Evolutionary conservation across 1,140 invertebrate species (phyloP).

Genomic region (Araneus ventricosus): DNA sequence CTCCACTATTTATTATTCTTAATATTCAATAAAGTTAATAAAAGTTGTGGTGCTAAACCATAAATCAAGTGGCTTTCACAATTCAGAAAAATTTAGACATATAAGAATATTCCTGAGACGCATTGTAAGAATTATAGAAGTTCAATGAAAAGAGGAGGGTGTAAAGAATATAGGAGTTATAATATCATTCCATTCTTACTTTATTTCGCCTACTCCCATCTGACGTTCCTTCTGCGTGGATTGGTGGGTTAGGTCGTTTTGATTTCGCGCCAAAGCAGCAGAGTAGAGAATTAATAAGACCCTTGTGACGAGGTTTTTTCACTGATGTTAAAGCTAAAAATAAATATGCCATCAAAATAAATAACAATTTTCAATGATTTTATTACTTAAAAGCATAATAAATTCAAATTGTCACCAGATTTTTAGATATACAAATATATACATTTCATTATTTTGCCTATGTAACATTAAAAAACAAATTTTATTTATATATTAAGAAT

Average conservation of each 20-base stretch:
- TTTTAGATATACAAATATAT: too few species aligned
- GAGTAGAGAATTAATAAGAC: slow-evolving; percentile 90
- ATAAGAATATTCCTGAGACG: neutral
- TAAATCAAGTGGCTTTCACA: too few species aligned
- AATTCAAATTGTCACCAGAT: too few species aligned
- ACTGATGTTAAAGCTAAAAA: slow-evolving; percentile 65
- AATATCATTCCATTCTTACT: neutral
- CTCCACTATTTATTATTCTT: too few species aligned
- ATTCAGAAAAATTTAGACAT: too few species aligned
- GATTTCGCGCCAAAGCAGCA: slow-evolving; percentile 87
- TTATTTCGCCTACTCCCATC: slow-evolving; percentile 41
- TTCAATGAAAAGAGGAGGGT: neutral
- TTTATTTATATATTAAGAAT: too few species aligned
- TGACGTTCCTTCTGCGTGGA: slow-evolving; percentile 76
- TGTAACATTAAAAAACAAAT: too few species aligned
- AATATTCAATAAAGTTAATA: too few species aligned
- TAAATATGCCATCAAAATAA: neutral
- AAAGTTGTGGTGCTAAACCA: too few species aligned
- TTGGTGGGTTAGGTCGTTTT: slow-evolving; percentile 78
- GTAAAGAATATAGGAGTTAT: neutral
- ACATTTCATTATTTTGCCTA: too few species aligned
- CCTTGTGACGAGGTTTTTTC: slow-evolving; percentile 86
- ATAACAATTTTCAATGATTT: neutral
- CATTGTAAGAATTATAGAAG: neutral
- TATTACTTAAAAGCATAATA: too few species aligned